These are phyloP conservation scores for Leptoteleia sp. DNA, from an alignment of 1,140 invertebrate species.

Conservation along the genomic window DNA sequence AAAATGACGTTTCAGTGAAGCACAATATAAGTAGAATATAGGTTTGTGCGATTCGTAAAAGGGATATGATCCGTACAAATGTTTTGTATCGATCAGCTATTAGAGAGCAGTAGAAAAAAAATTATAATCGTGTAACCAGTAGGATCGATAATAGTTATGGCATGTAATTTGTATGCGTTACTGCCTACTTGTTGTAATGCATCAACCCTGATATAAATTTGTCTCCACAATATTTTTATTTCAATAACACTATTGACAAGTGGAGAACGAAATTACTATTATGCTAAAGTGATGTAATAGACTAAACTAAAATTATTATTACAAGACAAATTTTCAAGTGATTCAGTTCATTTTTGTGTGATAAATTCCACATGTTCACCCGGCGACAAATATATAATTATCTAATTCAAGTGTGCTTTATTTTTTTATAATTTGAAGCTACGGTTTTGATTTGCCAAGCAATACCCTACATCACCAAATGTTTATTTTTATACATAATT, in stretches of 20 bases:
- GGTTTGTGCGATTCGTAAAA: slow-evolving; percentile 29
- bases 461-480: slow-evolving; percentile 3
- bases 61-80: slow-evolving; percentile 6
- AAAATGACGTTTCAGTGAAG: neutral
- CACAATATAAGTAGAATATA: slow-evolving; percentile 4
- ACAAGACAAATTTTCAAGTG: slow-evolving; percentile 18
- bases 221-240: slow-evolving; percentile 4
- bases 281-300: no score
- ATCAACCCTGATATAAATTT: slow-evolving; percentile 23
- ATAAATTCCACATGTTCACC: slow-evolving; percentile 15
- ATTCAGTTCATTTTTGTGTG: slow-evolving; percentile 25
- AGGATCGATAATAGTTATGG: slow-evolving; percentile 19
- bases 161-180: slow-evolving; percentile 22
- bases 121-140: slow-evolving; percentile 21
- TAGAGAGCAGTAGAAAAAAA: slow-evolving; percentile 32
- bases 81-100: slow-evolving; percentile 27
- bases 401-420: slow-evolving; percentile 9
- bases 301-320: no score
- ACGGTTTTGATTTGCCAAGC: slow-evolving; percentile 20
- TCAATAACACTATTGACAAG: no score
- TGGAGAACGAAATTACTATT: no score
- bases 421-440: slow-evolving; percentile 6
- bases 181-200: slow-evolving; percentile 29
- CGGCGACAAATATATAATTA: slow-evolving; percentile 19
- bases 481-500: slow-evolving; percentile 17